These are phyloP conservation scores for Intellagama lesueurii DNA, from an alignment of 2,797 vertebrate species.

Conservation along the genomic window DNA sequence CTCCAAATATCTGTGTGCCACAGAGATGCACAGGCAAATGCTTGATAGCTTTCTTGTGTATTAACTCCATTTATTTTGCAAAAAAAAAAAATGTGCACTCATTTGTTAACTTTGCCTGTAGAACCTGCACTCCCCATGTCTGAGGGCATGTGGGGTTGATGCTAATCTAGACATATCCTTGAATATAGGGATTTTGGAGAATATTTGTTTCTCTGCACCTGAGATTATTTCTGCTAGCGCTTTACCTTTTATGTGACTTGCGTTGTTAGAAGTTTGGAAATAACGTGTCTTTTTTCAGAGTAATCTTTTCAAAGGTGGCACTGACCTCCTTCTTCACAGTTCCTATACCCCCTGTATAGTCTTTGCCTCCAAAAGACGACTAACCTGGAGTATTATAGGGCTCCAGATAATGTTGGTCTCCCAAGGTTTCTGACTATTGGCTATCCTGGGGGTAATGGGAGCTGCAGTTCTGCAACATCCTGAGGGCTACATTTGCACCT, in stretches of 20 bases:
- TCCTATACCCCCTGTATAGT: neutral
- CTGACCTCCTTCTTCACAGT: neutral
- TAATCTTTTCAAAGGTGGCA: neutral
- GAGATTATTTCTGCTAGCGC: neutral
- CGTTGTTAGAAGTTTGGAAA: neutral
- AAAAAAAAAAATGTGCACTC: neutral
- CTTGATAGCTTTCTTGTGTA: neutral
- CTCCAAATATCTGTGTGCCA: neutral
- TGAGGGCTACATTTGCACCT: too few relatives aligned
- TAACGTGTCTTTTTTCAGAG: neutral
- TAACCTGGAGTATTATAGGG: neutral
- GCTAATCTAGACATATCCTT: neutral
- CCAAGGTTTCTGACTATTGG: neutral
- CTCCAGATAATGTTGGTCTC: neutral
- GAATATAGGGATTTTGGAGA: neutral
- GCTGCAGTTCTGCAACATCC: neutral
- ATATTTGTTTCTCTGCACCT: neutral
- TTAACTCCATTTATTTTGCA: neutral
- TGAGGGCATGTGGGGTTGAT: neutral
- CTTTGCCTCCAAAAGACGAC: neutral
- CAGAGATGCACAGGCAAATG: neutral
- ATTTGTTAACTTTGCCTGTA: neutral
- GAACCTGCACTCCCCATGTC: neutral
- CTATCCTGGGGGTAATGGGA: neutral
- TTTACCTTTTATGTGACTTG: neutral